Evolutionary conservation across 2,113 vertebrate genomes (phyloP), one percentile per base, ranked within the genome.

Genomic region (Microtus ochrogaster): DNA sequence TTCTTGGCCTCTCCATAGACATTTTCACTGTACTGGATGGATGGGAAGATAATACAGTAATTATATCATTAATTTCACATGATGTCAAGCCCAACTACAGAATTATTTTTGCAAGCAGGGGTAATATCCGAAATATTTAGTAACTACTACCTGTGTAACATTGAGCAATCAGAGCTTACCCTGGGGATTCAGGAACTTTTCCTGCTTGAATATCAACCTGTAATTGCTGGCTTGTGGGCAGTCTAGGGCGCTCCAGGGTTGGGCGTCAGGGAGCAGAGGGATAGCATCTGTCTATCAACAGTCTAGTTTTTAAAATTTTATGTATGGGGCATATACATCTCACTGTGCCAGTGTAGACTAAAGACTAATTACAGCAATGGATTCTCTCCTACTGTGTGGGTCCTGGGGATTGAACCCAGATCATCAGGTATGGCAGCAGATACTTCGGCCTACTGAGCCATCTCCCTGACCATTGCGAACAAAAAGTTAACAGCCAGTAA

Each of bases 11-110:
- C 47, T 94, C 28, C 78, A 2, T 68, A 94, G 36, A n/a, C 83
- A 89, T 82, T 58, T 82, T 61, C 30, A 61, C 16, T 7, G 17
- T 26, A 44, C 12, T 9, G 17, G 41, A 33, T 49, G 88, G 73
- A 26, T 79, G 47, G 63, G 72, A 94, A 95, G 30, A 66, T 16
- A 70, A 24, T n/a, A 49, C n/a, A 82, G 44, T 39, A 89, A 78
- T 90, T 47, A 88, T 1, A 86, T 28, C 74, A 65, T 83, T 91
- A 36, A 92, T 70, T 97, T 95, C 28, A 28, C 9, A 30, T 19
- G 76, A 86, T 39, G 65, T 91, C 65, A 76, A 91, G 68, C 30
- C 41, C 39, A 81, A 74, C 4, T 70, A 52, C 7, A 93, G 86
- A n/a, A 49, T 0, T 70, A 83, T 72, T 82, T 77, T 82, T 65